phyloP scores from a whole-genome alignment of 2,888 invertebrate species.

The Saturnia japonica region DNA sequence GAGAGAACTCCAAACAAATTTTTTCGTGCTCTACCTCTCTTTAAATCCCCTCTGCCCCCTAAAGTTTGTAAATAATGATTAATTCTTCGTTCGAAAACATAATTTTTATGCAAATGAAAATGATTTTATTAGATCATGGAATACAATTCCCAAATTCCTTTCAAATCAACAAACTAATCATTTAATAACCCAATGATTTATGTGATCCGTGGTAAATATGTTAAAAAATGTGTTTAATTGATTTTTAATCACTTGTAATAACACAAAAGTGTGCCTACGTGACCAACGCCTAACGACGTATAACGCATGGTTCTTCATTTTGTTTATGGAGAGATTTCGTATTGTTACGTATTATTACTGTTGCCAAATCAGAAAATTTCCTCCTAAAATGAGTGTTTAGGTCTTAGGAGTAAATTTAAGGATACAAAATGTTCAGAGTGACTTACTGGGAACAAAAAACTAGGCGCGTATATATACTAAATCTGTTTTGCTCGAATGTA shows the following conservation, averaged over 20 bases:
- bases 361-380: too few relatives aligned
- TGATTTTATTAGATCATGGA: neutral
- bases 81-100: neutral
- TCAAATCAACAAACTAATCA: neutral
- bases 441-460: too few relatives aligned
- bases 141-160: neutral
- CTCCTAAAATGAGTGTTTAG: too few relatives aligned
- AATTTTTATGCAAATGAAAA: neutral
- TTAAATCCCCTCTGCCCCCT: too few relatives aligned
- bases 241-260: conserved; percentile 37
- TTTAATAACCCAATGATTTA: conserved; percentile 1
- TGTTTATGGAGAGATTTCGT: neutral
- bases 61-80: neutral
- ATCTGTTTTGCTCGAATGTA: too few relatives aligned
- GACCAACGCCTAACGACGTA: conserved; percentile 29
- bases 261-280: conserved; percentile 47
- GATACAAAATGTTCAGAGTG: too few relatives aligned
- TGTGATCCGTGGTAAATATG: conserved; percentile 21
- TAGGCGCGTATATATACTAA: too few relatives aligned
- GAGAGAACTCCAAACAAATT: too few relatives aligned
- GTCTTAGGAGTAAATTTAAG: too few relatives aligned
- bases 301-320: neutral
- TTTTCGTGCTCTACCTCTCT: too few relatives aligned
- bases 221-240: conserved; percentile 31
- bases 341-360: neutral